Evolutionary conservation across 2,888 invertebrate species (phyloP), one percentile per base, ranked within the genome.

Genomic region (Anodontia alba): DNA sequence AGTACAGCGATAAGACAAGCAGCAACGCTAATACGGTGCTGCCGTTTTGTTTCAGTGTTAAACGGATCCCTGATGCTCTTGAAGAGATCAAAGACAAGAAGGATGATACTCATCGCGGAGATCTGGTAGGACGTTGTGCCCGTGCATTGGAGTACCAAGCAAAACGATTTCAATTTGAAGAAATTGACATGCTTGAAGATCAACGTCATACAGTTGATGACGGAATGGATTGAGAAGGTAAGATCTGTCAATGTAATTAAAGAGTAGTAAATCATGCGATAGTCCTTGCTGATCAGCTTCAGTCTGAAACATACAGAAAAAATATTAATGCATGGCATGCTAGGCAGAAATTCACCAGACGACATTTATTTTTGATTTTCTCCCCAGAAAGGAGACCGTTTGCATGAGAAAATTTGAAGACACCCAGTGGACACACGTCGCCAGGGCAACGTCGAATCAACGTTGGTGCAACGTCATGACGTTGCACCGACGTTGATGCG

Each of bases 81-180:
- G 33, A 62, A 33, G 12, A 83, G 77, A 46, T 83, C 83, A 20
- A 78, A 51, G 42, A 83, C 31, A 26, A 83, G 73, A 5, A 83
- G 57, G 17, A 83, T 75, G 23, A 83, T 83, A 29, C 83, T 80
- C 15, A 78, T 73, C n/a, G 83, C 83, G 0, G 80, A 76, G 75
- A 77, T 78, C 43, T 83, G 78, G 57, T 83, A 83, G 23, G 80
- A 54, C 20, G 75, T 72, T 38, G 73, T 10, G 15, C 83, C 26
- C 76, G 46, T 0, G 68, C 51, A 5, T 36, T 78, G 78, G 8
- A 80, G 42, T 20, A 74, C 72, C 36, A 78, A 23, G 73, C 83
- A 83, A 23, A 70, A 51, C n/a, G 71, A n/a, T 51, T 73, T 74
- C 43, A 80, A 78, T 38, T 78, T 70, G 51, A 76, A 80, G 29